Conservation (phyloP, 2,888 invertebrate species). For the Cryptocheilus praepositus region DNA sequence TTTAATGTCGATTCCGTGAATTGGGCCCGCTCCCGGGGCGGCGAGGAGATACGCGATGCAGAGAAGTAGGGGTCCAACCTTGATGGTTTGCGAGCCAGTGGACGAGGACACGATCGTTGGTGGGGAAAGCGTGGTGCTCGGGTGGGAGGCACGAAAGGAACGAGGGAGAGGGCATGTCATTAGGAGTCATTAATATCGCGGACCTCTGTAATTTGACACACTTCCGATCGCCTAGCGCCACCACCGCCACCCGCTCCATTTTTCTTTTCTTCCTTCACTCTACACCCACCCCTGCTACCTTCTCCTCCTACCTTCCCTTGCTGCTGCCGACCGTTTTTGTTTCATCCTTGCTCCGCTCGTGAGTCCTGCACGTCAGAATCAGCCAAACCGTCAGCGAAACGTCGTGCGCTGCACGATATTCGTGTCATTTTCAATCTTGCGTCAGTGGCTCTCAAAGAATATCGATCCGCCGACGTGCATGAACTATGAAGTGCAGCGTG, state of each 20-base stretch:
- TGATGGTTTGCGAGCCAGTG: slow-evolving; percentile 18
- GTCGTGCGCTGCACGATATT: slow-evolving; percentile 12
- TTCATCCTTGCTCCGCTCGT: slow-evolving; percentile 1
- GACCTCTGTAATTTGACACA: slow-evolving; percentile 74
- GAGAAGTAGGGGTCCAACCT: slow-evolving; percentile 35
- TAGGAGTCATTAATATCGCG: slow-evolving; percentile 72
- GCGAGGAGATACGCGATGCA: slow-evolving; percentile 20
- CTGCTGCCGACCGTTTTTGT: slow-evolving; percentile 5
- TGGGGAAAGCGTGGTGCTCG: slow-evolving; percentile 25
- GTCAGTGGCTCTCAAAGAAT: not conserved
- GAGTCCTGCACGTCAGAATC: slow-evolving; percentile 17
- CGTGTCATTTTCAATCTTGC: slow-evolving; percentile 25
- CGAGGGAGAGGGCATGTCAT: slow-evolving; percentile 67
- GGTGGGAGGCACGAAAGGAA: slow-evolving; percentile 32
- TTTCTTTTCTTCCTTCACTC: slow-evolving; percentile 34
- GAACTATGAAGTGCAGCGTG: too few species aligned
- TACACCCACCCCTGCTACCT: slow-evolving; percentile 16
- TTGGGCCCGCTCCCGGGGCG: slow-evolving; percentile 35
- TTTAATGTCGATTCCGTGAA: slow-evolving; percentile 74
- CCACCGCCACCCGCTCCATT: slow-evolving; percentile 58
- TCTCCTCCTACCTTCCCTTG: not conserved
- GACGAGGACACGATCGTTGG: slow-evolving; percentile 6
- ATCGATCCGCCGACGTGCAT: not conserved
- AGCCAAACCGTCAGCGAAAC: slow-evolving; percentile 18
- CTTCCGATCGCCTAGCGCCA: slow-evolving; percentile 73